Base-by-base conservation (phyloP, 2,888 invertebrate genomes). In the Patella depressa region DNA sequence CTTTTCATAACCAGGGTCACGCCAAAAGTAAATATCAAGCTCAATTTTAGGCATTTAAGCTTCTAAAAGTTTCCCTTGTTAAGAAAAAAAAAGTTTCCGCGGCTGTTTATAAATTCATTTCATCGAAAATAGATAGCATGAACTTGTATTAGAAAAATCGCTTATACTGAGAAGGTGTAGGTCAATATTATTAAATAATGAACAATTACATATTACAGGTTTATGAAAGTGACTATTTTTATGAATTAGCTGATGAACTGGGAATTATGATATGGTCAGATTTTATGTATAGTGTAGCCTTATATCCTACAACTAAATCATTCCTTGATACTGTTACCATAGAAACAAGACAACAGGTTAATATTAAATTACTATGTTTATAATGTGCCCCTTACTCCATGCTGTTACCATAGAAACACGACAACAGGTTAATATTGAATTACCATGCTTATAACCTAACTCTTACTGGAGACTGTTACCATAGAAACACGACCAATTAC, bases 181-280 rank as follows among this genome's bases (percentile, higher is more conserved):
- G 45, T 4, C 45, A 0, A 7, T 45, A 45, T 45, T 45, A 45
- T 45, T 45, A 45, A 45, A 45, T 45, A 45, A 1, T 45, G 45
- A 45, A 45, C 45, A 45, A 9, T 45, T 45, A 9, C 45, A 45
- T 34, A 12, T 71, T 73, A 5, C 82, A 89, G 88, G 80, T 97
- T 0, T 99, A 98, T 88, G 98, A 98, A 90, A 94, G 95, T 0
- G 96, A 98, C 84, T 93, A 94, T 78, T 98, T 99, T 91, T 99
- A 99, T 91, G 86, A 92, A 81, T 90, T 95, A 59, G 96, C 97
- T 76, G 98, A 99, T 90, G 93, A 95, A 88, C 93, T 96, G 73
- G 99, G 99, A 1, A 95, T 99, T 72, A 93, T 99, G 87, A 95
- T 99, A 77, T 99, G 98, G 98, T 98, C 99, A 83, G 99, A 99